A percentile compares a stretch with the other conserved stretches of the same genome.
These are phyloP conservation scores for Donacobius atricapilla DNA, from an alignment of 2,113 vertebrate genomes.

Conservation along the genomic window DNA sequence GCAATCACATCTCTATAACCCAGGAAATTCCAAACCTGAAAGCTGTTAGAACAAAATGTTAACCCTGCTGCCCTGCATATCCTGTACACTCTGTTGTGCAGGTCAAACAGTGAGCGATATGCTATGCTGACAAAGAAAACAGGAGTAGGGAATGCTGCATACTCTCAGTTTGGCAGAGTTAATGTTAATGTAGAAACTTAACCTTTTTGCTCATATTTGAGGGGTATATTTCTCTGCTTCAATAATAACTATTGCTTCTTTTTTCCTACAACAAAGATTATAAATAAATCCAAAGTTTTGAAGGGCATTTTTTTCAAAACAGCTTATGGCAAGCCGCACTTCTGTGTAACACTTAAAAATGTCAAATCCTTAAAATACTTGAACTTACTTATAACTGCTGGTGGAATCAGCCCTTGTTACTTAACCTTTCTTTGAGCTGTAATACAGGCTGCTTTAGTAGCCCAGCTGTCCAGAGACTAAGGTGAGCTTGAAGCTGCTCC, in stretches of 20 bases:
- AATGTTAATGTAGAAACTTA: not conserved
- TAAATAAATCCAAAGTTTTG: not conserved
- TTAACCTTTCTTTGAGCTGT: not conserved
- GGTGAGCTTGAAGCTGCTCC: not conserved
- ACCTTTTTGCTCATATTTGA: not conserved
- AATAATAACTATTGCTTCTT: not conserved
- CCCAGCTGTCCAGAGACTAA: not conserved
- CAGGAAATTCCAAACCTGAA: slow-evolving; percentile 7
- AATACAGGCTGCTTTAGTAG: not conserved
- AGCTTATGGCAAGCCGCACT: not conserved
- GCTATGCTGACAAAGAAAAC: not conserved
- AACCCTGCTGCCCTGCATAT: not conserved
- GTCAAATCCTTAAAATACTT: not conserved
- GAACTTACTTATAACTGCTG: not conserved
- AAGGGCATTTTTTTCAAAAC: not conserved
- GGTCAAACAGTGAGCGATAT: not conserved
- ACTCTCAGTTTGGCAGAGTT: not conserved
- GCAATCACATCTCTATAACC: not conserved
- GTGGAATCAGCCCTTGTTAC: not conserved
- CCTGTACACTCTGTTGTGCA: not conserved
- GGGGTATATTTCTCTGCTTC: not conserved
- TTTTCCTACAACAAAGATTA: not conserved
- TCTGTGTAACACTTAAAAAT: not conserved
- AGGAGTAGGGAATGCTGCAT: not conserved
- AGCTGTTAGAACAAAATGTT: not conserved